These are phyloP conservation scores for Acanthopagrus latus DNA, from an alignment of 2,797 vertebrate genomes.

Conservation along the genomic window DNA sequence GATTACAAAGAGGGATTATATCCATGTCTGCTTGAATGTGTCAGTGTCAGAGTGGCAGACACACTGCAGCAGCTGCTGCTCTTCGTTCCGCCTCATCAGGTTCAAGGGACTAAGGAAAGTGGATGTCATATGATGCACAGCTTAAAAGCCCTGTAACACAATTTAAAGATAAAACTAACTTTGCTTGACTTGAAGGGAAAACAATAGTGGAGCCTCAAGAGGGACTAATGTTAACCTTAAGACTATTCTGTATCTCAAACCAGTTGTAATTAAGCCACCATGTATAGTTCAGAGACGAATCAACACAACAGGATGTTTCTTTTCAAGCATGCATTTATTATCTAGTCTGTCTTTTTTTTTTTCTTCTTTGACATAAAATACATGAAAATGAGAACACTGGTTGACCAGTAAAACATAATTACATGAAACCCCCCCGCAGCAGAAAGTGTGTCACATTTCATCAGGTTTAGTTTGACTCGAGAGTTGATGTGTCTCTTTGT, in stretches of 20 bases:
- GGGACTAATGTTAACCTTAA: too few relatives aligned
- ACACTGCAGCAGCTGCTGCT: too few relatives aligned
- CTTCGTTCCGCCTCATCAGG: too few relatives aligned
- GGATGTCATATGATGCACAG: neutral
- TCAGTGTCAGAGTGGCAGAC: too few relatives aligned
- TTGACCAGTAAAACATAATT: slow-evolving; percentile 50
- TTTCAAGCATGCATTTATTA: slow-evolving; percentile 73
- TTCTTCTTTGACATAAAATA: slow-evolving; percentile 55
- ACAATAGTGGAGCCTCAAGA: neutral
- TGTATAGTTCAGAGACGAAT: neutral
- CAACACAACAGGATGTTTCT: slow-evolving; percentile 31
- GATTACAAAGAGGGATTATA: too few relatives aligned
- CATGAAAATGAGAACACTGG: slow-evolving; percentile 53
- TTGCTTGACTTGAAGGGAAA: neutral
- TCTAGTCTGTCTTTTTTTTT: slow-evolving; percentile 33
- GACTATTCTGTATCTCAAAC: neutral
- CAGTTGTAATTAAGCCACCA: neutral
- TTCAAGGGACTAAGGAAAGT: neutral
- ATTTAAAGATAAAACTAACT: neutral
- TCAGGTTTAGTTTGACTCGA: slow-evolving; percentile 29
- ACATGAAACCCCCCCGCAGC: slow-evolving; percentile 25
- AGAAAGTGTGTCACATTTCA: slow-evolving; percentile 40
- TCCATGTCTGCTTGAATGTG: too few relatives aligned
- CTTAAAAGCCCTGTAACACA: neutral
- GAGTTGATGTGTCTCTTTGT: slow-evolving; percentile 18